Evolutionary conservation across 2,888 invertebrate genomes (phyloP), one percentile per base, ranked within the genome.

Genomic region (Chromoteleia sp.): DNA sequence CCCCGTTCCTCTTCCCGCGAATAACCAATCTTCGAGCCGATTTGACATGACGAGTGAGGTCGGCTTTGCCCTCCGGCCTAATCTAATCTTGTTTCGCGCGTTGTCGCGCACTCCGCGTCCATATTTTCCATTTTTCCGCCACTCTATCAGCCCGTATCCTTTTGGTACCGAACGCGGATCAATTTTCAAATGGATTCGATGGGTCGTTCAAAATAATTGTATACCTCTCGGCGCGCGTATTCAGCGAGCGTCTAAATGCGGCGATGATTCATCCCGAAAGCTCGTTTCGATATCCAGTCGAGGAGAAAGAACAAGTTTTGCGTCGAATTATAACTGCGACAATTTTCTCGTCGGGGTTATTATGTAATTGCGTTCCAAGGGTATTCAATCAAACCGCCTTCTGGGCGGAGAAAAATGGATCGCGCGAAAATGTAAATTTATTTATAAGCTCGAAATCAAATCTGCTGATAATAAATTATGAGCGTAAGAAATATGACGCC

Each of bases 1-100:
- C 17, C 33, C 54, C 10, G 12, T 30, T 21, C 19, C 30, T 3
- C 21, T 8, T 7, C 6, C 39, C 45, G 4, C 29, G 45, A 19
- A 75, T 67, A 78, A 71, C 78, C 71, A 71, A 78, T 78, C 71
- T 63, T 71, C 65, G 58, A 63, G 41, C 58, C 71, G 71, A 71
- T 71, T 78, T 58, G 36, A 78, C 65, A 61, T 71, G 75, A 75
- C 74, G 56, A 70, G 52, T 43, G 48, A 71, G 71, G 54, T 30
- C 54, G 59, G 12, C 52, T 12, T 12, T 43, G 15, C 48, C 48
- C 48, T 48, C 65, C 39, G 65, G 65, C 30, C 48, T 67, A 50
- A 65, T 65, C 78, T 67, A 50, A 67, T 73, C 63, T 61, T 73
- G 73, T 70, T 78, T 78, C 58, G 45, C 67, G 12, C 70, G 58